Evolutionary conservation across 2,888 invertebrate genomes (phyloP).

Genomic region (Carterocephalus palaemon): DNA sequence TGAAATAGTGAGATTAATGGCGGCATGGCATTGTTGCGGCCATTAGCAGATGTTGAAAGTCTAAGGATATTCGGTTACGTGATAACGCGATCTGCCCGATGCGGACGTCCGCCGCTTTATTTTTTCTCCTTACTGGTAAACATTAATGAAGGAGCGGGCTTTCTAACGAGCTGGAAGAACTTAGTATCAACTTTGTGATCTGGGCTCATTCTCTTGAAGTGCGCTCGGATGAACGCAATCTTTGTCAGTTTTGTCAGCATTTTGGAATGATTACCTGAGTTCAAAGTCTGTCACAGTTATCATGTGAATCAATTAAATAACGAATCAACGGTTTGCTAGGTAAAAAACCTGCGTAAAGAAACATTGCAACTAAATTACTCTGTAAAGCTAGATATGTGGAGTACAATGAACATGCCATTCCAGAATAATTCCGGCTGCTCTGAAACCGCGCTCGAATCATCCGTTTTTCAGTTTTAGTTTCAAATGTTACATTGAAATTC

Average conservation of each 20-base stretch:
- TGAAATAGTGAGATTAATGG: slow-evolving; percentile 75
- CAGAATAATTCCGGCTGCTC: neutral
- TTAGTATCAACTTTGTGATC: slow-evolving; percentile 62
- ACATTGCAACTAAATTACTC: neutral
- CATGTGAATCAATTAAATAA: too few species aligned
- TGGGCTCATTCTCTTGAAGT: slow-evolving; percentile 38
- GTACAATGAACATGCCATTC: too few species aligned
- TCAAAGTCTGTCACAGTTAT: too few species aligned
- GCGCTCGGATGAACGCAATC: too few species aligned
- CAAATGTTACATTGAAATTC: slow-evolving; percentile 36
- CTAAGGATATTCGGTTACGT: slow-evolving; percentile 36
- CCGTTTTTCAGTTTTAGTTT: slow-evolving; percentile 33
- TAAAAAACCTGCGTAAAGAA: neutral
- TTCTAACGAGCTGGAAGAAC: slow-evolving; percentile 59
- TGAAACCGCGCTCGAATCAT: neutral
- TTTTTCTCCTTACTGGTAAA: slow-evolving; percentile 57
- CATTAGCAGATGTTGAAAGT: slow-evolving; percentile 48
- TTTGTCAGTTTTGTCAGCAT: too few species aligned
- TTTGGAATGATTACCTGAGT: too few species aligned
- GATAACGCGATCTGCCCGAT: slow-evolving; percentile 33
- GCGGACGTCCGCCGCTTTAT: slow-evolving; percentile 28
- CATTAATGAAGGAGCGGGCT: slow-evolving; percentile 62
- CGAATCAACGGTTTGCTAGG: too few species aligned
- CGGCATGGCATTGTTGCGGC: slow-evolving; percentile 58
- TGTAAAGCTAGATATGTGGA: too few species aligned